Evolutionary conservation across 2,888 invertebrate genomes (phyloP).

Genomic region (Platypus cylindrus): DNA sequence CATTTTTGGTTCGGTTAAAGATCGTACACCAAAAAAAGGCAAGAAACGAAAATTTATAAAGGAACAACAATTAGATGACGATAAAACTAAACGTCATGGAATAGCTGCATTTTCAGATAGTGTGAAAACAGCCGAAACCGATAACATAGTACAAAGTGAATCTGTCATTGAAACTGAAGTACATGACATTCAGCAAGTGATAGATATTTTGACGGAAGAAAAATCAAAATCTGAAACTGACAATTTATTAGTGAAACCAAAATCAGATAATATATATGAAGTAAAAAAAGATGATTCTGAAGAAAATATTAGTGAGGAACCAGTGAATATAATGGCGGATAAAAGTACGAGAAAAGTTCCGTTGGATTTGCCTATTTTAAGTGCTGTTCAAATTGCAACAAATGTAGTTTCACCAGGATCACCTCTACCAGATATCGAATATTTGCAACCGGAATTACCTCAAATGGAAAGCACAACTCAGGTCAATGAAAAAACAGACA

Average conservation of each 20-base stretch:
- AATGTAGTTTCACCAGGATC: slow-evolving; percentile 8
- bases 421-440: slow-evolving; percentile 14
- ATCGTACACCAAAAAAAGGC: slow-evolving; percentile 23
- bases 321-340: too few relatives aligned
- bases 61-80: slow-evolving; percentile 28
- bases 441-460: slow-evolving; percentile 13
- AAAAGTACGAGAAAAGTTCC: too few relatives aligned
- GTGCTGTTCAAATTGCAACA: background rate
- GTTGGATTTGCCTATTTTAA: background rate
- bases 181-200: slow-evolving; percentile 30
- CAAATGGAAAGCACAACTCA: slow-evolving; percentile 5
- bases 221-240: slow-evolving; percentile 8
- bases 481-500: too few relatives aligned
- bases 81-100: slow-evolving; percentile 25
- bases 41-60: slow-evolving; percentile 9
- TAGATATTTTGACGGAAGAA: slow-evolving; percentile 25
- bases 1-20: slow-evolving; percentile 5
- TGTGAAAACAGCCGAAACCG: slow-evolving; percentile 13
- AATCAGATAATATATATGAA: background rate
- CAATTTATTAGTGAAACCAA: background rate
- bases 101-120: slow-evolving; percentile 20
- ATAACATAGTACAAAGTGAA: slow-evolving; percentile 19
- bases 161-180: slow-evolving; percentile 34
- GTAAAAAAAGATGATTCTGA: background rate
- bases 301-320: background rate